phyloP scores from a whole-genome alignment of 2,797 vertebrate genomes.

The Uromys caudimaculatus region DNA sequence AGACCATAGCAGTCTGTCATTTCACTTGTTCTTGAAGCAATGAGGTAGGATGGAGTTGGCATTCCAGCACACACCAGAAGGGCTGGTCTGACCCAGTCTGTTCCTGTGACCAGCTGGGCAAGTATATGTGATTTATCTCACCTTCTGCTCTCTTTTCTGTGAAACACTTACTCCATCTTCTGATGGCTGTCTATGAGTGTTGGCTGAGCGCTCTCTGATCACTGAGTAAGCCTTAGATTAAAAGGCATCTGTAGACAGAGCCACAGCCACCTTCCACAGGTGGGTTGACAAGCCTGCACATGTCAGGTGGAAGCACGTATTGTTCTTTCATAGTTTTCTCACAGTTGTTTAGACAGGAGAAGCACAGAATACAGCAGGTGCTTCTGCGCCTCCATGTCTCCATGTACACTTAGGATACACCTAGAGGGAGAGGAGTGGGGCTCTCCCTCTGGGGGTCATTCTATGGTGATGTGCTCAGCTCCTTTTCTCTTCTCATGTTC shows the following conservation, averaged over 20 bases:
- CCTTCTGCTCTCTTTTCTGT: not conserved
- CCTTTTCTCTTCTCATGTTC: not conserved
- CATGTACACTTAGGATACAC: not conserved
- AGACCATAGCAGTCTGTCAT: not conserved
- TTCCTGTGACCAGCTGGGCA: not conserved
- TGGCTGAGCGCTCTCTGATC: not conserved
- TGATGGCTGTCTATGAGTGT: not conserved
- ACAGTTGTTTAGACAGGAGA: not conserved
- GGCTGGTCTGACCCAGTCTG: not conserved
- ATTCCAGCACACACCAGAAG: not conserved
- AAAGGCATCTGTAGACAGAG: not conserved
- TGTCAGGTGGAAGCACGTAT: not conserved
- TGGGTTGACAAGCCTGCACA: no score
- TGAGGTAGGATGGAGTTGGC: not conserved
- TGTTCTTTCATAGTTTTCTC: no score
- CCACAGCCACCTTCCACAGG: not conserved
- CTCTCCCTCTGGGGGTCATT: not conserved
- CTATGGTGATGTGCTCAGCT: no score
- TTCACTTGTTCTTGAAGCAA: not conserved
- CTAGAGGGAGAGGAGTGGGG: not conserved
- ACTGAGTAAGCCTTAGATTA: not conserved
- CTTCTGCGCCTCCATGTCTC: no score
- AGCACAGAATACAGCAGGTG: not conserved
- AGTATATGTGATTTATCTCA: not conserved
- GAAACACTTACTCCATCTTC: not conserved